These are phyloP conservation scores for Drosophila vallismaia DNA, from an alignment of 2,888 invertebrate species.

Conservation along the genomic window DNA sequence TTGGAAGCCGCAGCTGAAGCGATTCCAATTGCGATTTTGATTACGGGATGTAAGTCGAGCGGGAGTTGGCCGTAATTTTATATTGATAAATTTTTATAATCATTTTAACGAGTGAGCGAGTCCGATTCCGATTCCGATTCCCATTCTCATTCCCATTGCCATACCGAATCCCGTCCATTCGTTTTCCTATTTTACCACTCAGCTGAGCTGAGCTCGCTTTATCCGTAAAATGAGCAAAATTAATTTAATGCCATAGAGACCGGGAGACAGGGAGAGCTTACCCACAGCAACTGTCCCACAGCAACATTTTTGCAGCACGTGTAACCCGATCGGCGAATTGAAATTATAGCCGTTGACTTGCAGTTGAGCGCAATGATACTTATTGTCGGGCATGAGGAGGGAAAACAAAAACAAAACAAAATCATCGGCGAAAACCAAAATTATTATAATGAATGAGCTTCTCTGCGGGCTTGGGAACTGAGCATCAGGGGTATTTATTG, in stretches of 20 bases:
- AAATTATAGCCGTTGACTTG: slow-evolving; percentile 77
- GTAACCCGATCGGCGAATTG: slow-evolving; percentile 75
- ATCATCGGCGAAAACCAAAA: slow-evolving; percentile 31
- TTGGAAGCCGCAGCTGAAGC: slow-evolving; percentile 51
- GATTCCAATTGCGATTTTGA: slow-evolving; percentile 60
- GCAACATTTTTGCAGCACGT: slow-evolving; percentile 72
- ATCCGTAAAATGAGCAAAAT: slow-evolving; percentile 74
- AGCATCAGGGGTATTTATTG: slow-evolving; percentile 11
- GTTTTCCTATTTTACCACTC: slow-evolving; percentile 1
- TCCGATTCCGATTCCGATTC: slow-evolving; percentile 29
- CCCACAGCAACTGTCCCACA: slow-evolving; percentile 44
- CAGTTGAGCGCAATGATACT: slow-evolving; percentile 76
- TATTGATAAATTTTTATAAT: slow-evolving; percentile 80
- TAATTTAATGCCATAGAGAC: slow-evolving; percentile 71
- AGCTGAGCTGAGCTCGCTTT: slow-evolving; percentile 29
- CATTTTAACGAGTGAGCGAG: slow-evolving; percentile 76
- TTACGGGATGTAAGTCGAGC: slow-evolving; percentile 62
- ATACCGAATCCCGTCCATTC: neutral
- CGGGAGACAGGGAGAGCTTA: slow-evolving; percentile 16
- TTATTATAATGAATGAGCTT: slow-evolving; percentile 76
- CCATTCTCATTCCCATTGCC: neutral
- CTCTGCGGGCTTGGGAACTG: slow-evolving; percentile 28
- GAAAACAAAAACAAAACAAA: slow-evolving; percentile 31
- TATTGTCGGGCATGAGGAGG: slow-evolving; percentile 61
- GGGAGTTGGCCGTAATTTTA: slow-evolving; percentile 69